Evolutionary conservation across 2,797 vertebrate species (phyloP).

Genomic region (Hydrolagus colliei): DNA sequence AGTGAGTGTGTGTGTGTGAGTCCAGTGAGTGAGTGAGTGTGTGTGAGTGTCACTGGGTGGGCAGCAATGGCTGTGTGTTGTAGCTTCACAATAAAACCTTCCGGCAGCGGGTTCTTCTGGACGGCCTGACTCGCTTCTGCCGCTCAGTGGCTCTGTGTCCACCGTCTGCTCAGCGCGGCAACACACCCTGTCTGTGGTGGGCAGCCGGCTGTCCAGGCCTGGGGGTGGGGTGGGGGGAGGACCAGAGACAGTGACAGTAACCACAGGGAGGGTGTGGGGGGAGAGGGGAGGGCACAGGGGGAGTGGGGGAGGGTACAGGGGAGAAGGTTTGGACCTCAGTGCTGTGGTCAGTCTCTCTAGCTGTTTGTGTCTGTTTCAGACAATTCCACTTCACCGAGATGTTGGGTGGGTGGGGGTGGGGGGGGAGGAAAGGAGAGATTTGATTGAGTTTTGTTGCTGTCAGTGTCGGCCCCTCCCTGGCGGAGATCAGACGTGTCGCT

Average conservation of each 20-base stretch:
- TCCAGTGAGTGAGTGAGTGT: not conserved
- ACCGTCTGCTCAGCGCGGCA: constrained; percentile 65
- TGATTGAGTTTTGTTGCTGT: no score
- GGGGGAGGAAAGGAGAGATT: no score
- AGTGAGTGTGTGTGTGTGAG: no score
- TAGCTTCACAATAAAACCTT: constrained; percentile 43
- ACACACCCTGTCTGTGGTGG: constrained; percentile 46
- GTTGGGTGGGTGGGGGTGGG: no score
- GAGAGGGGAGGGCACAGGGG: no score
- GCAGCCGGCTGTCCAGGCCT: constrained; percentile 48
- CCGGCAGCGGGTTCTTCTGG: constrained; percentile 57
- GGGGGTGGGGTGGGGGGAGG: constrained; percentile 31
- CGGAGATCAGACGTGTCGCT: no score
- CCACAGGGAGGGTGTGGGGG: no score
- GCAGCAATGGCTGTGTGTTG: not conserved
- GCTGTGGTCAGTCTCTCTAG: no score
- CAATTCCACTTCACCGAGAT: no score
- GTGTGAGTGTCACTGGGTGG: not conserved
- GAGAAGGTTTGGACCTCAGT: not conserved
- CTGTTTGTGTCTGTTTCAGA: no score
- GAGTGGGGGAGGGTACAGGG: not conserved
- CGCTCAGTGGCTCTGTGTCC: constrained; percentile 55
- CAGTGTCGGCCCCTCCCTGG: no score
- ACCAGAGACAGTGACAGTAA: no score
- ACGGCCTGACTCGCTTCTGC: constrained; percentile 58